Conservation (phyloP, 2,113 vertebrate species). For the Cebidichthys violaceus region DNA sequence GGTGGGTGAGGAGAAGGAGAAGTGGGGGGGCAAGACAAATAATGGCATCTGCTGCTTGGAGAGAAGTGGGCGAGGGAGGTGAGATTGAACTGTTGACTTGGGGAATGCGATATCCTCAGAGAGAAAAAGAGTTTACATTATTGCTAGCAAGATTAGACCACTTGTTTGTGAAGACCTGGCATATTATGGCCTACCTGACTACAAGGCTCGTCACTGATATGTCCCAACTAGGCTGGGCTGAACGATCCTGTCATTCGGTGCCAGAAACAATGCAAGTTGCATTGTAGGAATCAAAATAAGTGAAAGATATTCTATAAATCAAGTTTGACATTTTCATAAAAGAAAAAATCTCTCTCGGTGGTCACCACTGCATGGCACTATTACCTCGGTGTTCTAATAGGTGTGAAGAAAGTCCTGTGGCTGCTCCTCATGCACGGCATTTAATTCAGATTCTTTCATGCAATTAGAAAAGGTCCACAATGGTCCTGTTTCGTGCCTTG, state of each 20-base stretch:
- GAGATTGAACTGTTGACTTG: conserved; percentile 83
- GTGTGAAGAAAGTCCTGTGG: conserved; percentile 30
- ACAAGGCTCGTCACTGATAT: neutral
- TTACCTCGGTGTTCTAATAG: conserved; percentile 28
- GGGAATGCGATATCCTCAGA: conserved; percentile 83
- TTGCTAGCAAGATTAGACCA: conserved; percentile 72
- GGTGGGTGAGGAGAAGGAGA: conserved; percentile 70
- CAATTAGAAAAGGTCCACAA: neutral
- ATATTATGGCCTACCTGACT: conserved; percentile 12
- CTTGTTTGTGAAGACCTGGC: conserved; percentile 48
- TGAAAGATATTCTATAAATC: neutral
- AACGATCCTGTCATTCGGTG: neutral
- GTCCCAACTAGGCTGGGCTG: neutral
- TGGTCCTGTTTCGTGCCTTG: neutral
- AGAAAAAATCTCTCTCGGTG: conserved; percentile 11
- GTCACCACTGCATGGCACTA: conserved; percentile 20
- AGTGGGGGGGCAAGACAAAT: conserved; percentile 78
- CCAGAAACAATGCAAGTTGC: neutral
- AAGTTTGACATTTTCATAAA: conserved; percentile 35
- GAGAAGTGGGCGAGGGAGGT: conserved; percentile 74
- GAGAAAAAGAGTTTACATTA: conserved; percentile 81
- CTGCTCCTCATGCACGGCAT: conserved; percentile 67
- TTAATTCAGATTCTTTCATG: conserved; percentile 15
- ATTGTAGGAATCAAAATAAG: neutral
- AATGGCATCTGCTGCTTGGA: conserved; percentile 82